Base-by-base conservation (phyloP, 1,140 invertebrate species). In the Acromyrmex echinatior region DNA sequence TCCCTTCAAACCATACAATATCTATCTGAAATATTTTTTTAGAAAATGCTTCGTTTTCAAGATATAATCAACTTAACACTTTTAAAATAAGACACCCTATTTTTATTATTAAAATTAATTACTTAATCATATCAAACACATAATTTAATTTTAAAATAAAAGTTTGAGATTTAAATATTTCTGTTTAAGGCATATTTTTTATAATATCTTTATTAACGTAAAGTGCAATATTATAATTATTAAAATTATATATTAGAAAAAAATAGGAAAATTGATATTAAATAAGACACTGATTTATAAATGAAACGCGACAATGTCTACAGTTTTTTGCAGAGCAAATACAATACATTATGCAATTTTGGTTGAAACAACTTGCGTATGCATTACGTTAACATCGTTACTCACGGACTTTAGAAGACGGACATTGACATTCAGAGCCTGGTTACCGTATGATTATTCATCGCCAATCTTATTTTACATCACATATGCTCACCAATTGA, bases 391-490 rank as follows among this genome's bases (percentile, higher is more conserved):
- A 21, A 78, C 77, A 3, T 89, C 91, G 0, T 21, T 91, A 10
- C 31, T 91, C 0, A 45, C 86, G 2, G 71, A 86, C 16, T 53
- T 89, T 16, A 70, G 80, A 0, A 35, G 78, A 12, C 31, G 58
- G 14, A 81, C 51, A 9, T n/a, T 91, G 31, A 73, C 87, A 21
- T 90, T 87, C 25, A 90, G 88, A 39, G 90, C 85, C 0, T 93
- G 92, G 89, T 21, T 91, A 28, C 92, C 92, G 1, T 93, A 87
- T 49, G 66, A 91, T 60, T 71, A 86, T n/a, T 74, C 56, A 12
- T 6, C 73, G 7, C 6, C 49, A 9, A 9, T 21, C 2, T 63
- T 87, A 18, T 92, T 77, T 51, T 77, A 81, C 63, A 2, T 91
- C 0, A 73, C 81, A 0, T 92, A 88, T 6, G 3, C 60, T 10